Percentiles rank a stretch among this genome's conserved stretches.
Conservation (phyloP, 1,140 invertebrate species). For the Subanguina moxae region DNA sequence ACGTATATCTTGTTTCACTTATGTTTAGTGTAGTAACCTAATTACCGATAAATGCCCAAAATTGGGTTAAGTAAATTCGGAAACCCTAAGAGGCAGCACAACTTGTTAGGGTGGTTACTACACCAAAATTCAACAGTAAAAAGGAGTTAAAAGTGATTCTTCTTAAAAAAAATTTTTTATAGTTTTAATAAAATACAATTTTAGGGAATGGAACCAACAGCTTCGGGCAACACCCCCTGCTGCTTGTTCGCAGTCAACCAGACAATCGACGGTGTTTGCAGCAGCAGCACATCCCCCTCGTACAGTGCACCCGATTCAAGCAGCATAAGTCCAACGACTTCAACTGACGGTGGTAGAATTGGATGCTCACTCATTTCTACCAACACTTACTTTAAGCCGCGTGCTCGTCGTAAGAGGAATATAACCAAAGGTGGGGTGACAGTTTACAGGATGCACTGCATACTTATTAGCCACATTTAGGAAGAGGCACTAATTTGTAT, state of each 20-base stretch:
- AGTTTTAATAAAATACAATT: background rate
- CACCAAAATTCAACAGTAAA: too few species aligned
- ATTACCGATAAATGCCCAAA: too few species aligned
- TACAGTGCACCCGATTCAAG: background rate
- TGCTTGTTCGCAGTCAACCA: background rate
- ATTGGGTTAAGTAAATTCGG: too few species aligned
- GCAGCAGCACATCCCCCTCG: background rate
- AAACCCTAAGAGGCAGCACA: too few species aligned
- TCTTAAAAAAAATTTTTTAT: background rate
- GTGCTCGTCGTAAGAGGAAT: slow-evolving; percentile 21
- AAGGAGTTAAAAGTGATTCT: too few species aligned
- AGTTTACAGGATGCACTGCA: background rate
- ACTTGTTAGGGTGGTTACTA: too few species aligned
- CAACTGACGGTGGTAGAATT: background rate
- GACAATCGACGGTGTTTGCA: background rate
- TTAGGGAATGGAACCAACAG: slow-evolving; percentile 5
- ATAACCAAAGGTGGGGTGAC: background rate
- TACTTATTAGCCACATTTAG: background rate
- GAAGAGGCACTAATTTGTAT: slow-evolving; percentile 54
- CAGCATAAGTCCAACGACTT: slow-evolving; percentile 7
- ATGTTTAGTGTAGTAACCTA: too few species aligned
- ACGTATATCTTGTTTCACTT: too few species aligned
- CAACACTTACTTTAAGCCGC: slow-evolving; percentile 8
- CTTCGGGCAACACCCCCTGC: slow-evolving; percentile 6
- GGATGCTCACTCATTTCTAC: background rate